Base-by-base conservation (phyloP, 2,797 vertebrate genomes). In the Cossypha heuglini region DNA sequence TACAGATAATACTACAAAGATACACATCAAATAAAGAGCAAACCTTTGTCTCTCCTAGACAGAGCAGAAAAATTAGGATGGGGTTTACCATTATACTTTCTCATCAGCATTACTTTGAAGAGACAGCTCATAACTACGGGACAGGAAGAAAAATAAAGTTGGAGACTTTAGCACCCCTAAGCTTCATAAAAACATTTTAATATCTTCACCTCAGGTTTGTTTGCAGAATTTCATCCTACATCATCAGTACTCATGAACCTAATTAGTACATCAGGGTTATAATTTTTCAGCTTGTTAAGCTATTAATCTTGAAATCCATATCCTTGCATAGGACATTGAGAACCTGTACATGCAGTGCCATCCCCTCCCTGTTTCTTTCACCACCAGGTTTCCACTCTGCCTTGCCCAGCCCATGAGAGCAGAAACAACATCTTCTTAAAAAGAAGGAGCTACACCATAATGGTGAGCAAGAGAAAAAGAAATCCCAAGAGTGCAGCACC, bases 401-500 rank as follows among this genome's bases (percentile, higher is more conserved):
- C 22, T 35, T 64, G 33, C 18, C n/a, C 40, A 58, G 14, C 2
- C 2, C 11, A 6, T 4, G 16, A 59, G 58, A 67, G 1, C n/a
- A 64, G 18, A 66, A 66, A 46, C 28, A 64, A 2, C 0, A 21
- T 6, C 12, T 14, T 25, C 29, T 75, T n/a, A 29, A 64, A 58
- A 78, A 73, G 28, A 8, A 78, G 9, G 19, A 42, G 13, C 4
- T 3, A 2, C 7, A 59, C 17, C 11, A 4, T n/a, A 71, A 45
- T 4, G 4, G 29, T 37, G 2, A 89, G 12, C 26, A 49, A 72
- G 20, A 71, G 3, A 5, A 22, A 80, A 59, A 86, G 17, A 57
- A 5, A 15, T 1, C 2, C 5, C 46, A 63, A 5, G 3, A 42
- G 0, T 5, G 1, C 17, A 42, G 64, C 42, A 79, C 5, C 22